phyloP scores from a whole-genome alignment of 2,113 vertebrate species.

The Neopipo cinnamomea region DNA sequence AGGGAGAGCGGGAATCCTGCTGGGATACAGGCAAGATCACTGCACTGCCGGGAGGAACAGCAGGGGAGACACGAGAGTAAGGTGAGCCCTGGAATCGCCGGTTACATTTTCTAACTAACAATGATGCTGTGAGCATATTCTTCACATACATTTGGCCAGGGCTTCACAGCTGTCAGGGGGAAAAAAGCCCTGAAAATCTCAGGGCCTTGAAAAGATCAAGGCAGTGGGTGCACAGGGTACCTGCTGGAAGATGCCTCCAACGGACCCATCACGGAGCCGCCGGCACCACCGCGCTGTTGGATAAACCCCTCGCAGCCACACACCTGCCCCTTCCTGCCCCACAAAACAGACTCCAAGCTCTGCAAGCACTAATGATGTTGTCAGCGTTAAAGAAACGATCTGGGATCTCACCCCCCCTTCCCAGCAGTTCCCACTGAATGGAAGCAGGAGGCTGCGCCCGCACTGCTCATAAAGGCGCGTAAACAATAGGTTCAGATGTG shows the following conservation, averaged over 20 bases:
- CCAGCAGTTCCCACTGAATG: not conserved
- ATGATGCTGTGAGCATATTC: not conserved
- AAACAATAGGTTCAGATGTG: not conserved
- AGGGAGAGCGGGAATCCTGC: not conserved
- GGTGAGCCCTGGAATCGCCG: not conserved
- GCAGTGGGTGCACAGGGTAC: not conserved
- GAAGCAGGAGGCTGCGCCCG: not conserved
- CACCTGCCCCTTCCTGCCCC: not conserved
- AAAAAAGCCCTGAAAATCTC: not conserved
- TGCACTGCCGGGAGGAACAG: not conserved
- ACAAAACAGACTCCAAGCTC: not conserved
- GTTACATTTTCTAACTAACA: not conserved
- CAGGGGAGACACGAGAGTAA: not conserved
- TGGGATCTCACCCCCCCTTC: not conserved
- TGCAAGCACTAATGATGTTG: accelerated
- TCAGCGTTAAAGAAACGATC: not conserved
- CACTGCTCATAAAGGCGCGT: not conserved
- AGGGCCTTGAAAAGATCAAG: not conserved
- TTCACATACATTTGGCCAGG: not conserved
- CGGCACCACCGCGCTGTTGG: not conserved
- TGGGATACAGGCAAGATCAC: not conserved
- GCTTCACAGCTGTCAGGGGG: not conserved
- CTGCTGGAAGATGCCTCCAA: not conserved
- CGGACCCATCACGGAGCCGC: accelerated
- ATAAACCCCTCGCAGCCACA: not conserved